Evolutionary conservation across 2,888 invertebrate genomes (phyloP).

Genomic region (Byasa hedistus): DNA sequence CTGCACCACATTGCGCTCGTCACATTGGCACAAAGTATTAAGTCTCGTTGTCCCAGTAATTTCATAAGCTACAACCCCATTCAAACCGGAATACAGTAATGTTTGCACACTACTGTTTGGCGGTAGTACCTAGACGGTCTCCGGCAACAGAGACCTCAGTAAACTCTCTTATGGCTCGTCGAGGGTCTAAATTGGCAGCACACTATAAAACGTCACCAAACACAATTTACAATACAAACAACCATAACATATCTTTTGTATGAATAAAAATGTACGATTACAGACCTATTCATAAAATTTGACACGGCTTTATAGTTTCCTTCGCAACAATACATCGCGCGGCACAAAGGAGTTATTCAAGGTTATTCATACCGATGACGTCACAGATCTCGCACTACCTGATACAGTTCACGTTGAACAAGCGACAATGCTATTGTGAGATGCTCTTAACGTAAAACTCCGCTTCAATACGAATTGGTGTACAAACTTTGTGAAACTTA

Average conservation of each 20-base stretch:
- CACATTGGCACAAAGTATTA: too few relatives aligned
- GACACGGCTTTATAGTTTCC: constrained; percentile 9
- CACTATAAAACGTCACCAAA: neutral
- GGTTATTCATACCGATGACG: constrained; percentile 25
- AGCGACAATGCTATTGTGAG: constrained; percentile 19
- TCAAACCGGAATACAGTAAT: too few relatives aligned
- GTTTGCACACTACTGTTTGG: too few relatives aligned
- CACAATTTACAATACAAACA: neutral
- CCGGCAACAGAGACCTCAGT: too few relatives aligned
- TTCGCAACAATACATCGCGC: constrained; percentile 19
- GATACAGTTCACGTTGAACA: constrained; percentile 13
- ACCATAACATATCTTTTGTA: constrained; percentile 6
- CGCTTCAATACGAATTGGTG: neutral
- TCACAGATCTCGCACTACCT: constrained; percentile 5
- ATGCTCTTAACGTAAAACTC: constrained; percentile 3
- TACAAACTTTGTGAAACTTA: neutral
- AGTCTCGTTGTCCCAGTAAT: too few relatives aligned
- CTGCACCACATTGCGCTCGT: too few relatives aligned
- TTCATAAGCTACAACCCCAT: too few relatives aligned
- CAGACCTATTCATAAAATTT: constrained; percentile 14
- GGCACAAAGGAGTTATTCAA: constrained; percentile 23
- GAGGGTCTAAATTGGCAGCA: too few relatives aligned
- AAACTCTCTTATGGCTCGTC: too few relatives aligned
- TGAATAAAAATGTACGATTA: neutral
- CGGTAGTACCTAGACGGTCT: too few relatives aligned